These are phyloP conservation scores for Anastrepha ludens DNA, from an alignment of 1,140 invertebrate species.

Conservation along the genomic window DNA sequence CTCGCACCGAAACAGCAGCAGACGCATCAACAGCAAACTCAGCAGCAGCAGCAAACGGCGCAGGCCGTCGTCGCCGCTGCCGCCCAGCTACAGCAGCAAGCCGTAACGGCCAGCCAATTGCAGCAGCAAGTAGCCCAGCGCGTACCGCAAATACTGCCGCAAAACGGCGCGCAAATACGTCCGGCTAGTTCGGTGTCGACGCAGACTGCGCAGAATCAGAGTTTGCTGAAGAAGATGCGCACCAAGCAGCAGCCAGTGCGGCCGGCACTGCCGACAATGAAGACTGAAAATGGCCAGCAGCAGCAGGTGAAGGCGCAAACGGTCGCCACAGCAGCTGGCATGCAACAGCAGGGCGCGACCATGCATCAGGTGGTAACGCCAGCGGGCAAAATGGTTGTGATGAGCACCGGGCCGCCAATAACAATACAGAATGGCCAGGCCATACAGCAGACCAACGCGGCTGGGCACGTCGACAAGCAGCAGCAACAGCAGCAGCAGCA, in stretches of 20 bases:
- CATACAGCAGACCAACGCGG: conserved; percentile 62
- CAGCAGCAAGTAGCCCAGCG: conserved; percentile 62
- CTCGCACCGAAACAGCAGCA: conserved; percentile 68
- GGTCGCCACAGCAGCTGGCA: conserved; percentile 66
- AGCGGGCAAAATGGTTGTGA: conserved; percentile 73
- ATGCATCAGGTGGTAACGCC: conserved; percentile 74
- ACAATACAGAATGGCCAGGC: conserved; percentile 71
- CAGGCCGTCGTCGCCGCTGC: conserved; percentile 63
- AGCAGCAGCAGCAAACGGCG: conserved; percentile 59
- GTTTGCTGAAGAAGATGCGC: conserved; percentile 70
- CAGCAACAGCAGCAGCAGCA: conserved; percentile 66
- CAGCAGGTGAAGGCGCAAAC: conserved; percentile 63
- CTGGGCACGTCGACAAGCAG: conserved; percentile 62
- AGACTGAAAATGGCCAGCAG: conserved; percentile 78
- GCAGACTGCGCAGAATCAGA: conserved; percentile 78
- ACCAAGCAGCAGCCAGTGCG: conserved; percentile 76
- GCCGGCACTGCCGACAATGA: conserved; percentile 77
- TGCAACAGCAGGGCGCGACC: conserved; percentile 72
- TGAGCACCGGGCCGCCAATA: conserved; percentile 71
- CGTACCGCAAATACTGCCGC: conserved; percentile 77
- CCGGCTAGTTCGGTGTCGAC: conserved; percentile 85
- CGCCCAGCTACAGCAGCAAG: conserved; percentile 60
- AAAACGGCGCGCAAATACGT: conserved; percentile 78
- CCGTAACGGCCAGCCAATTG: conserved; percentile 59
- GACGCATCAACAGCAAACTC: conserved; percentile 56